phyloP scores from a whole-genome alignment of 2,113 vertebrate genomes.

The Spea multiplicata region DNA sequence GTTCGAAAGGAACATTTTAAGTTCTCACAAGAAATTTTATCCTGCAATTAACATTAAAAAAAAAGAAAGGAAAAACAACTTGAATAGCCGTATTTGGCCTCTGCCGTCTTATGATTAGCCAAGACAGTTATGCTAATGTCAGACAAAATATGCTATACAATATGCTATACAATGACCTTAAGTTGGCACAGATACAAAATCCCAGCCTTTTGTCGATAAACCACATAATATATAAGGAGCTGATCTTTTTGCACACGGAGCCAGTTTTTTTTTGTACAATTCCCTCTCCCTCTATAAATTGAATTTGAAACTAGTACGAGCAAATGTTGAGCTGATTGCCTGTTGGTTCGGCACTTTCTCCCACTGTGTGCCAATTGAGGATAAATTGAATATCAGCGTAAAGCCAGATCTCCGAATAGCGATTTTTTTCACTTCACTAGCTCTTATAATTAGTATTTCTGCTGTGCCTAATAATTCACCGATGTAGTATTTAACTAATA shows the following conservation, averaged over 20 bases:
- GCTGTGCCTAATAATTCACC: conserved; percentile 95
- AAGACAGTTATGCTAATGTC: conserved; percentile 52
- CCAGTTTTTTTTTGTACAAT: conserved; percentile 52
- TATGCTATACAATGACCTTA: conserved; percentile 59
- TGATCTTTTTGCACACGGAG: conserved; percentile 47
- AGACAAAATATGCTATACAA: conserved; percentile 57
- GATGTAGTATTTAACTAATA: conserved; percentile 95
- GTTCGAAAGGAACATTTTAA: conserved; percentile 56
- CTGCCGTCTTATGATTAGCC: conserved; percentile 54
- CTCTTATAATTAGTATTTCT: conserved; percentile 98
- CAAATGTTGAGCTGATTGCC: conserved; percentile 33
- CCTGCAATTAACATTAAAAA: conserved; percentile 55
- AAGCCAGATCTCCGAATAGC: conserved; percentile 81
- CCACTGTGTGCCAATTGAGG: conserved; percentile 62
- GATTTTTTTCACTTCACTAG: conserved; percentile 94
- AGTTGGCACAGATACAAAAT: conserved; percentile 54
- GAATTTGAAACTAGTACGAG: conserved; percentile 18
- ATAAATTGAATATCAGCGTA: conserved; percentile 78
- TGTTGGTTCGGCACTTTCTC: not conserved
- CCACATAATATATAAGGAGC: conserved; percentile 51
- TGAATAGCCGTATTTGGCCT: conserved; percentile 56
- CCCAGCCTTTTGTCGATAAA: conserved; percentile 50
- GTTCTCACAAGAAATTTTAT: conserved; percentile 58
- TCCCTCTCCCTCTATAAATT: conserved; percentile 33
- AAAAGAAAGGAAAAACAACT: conserved; percentile 38